Conservation (phyloP, 1,140 invertebrate genomes). For the Holcopasites calliopsidis region DNA sequence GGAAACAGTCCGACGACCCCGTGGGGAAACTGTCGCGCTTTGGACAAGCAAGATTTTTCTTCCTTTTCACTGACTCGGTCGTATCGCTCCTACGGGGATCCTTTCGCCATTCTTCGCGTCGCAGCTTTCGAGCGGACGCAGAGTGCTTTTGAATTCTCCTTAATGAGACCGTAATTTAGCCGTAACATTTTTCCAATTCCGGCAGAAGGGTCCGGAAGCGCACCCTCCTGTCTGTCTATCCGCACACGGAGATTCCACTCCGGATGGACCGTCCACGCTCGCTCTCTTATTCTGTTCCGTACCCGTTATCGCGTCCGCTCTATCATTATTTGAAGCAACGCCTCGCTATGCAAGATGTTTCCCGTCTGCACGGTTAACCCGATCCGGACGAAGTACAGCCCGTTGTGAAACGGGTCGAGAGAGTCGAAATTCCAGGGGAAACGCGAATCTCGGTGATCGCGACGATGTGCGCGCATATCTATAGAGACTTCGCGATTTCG, state of each 20-base stretch:
- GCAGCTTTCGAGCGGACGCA: no score
- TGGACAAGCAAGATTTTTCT: background rate
- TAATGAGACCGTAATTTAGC: no score
- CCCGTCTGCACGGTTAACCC: conserved; percentile 47
- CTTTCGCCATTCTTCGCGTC: background rate
- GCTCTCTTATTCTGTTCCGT: conserved; percentile 35
- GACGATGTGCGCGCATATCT: no score
- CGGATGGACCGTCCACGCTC: conserved; percentile 2
- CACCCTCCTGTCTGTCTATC: no score
- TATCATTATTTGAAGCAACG: conserved; percentile 57
- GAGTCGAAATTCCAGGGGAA: background rate
- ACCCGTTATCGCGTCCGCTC: conserved; percentile 46
- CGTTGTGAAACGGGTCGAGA: background rate
- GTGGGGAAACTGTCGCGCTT: background rate
- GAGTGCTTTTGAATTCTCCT: no score
- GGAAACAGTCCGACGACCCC: background rate
- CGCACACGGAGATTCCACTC: conserved; percentile 21
- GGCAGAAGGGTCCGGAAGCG: no score
- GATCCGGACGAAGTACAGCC: conserved; percentile 41
- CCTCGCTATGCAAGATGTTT: conserved; percentile 38
- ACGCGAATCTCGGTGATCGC: background rate
- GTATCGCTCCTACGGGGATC: no score
- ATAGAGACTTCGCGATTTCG: no score
- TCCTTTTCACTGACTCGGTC: background rate
- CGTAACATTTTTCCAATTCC: no score